Conservation (phyloP, 1,140 invertebrate genomes). For the Trichonephila clavipes region DNA sequence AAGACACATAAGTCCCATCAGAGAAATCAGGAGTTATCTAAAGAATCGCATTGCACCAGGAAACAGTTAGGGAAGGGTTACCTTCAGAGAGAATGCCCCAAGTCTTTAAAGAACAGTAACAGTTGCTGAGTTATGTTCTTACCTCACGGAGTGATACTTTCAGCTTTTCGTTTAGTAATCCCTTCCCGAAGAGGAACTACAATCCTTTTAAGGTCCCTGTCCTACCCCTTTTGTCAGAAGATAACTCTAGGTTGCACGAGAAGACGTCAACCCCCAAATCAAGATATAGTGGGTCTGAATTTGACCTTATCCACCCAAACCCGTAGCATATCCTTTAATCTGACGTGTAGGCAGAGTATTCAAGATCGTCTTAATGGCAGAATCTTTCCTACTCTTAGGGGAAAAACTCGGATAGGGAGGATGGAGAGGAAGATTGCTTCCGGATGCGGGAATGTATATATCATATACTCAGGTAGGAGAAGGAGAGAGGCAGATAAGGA, state of each 20-base stretch:
- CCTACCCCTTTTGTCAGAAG: constrained; percentile 27
- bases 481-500: neutral
- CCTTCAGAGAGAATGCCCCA: neutral
- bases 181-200: constrained; percentile 36
- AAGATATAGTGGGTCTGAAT: constrained; percentile 53
- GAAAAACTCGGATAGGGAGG: constrained; percentile 31
- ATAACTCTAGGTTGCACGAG: constrained; percentile 59
- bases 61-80: neutral
- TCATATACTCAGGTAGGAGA: constrained; percentile 34
- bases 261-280: constrained; percentile 41
- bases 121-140: neutral
- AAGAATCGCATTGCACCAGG: neutral
- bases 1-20: constrained; percentile 22
- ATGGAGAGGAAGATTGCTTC: constrained; percentile 45
- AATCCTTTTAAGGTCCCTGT: constrained; percentile 69
- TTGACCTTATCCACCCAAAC: constrained; percentile 40
- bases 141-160: constrained; percentile 44
- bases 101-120: constrained; percentile 70
- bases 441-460: constrained; percentile 55
- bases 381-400: constrained; percentile 17
- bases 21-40: constrained; percentile 44
- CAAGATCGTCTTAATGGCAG: constrained; percentile 43
- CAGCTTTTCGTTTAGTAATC: constrained; percentile 66
- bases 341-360: constrained; percentile 21
- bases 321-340: constrained; percentile 70